phyloP scores from a whole-genome alignment of 2,888 invertebrate genomes.

The Lasioglossum calceatum region DNA sequence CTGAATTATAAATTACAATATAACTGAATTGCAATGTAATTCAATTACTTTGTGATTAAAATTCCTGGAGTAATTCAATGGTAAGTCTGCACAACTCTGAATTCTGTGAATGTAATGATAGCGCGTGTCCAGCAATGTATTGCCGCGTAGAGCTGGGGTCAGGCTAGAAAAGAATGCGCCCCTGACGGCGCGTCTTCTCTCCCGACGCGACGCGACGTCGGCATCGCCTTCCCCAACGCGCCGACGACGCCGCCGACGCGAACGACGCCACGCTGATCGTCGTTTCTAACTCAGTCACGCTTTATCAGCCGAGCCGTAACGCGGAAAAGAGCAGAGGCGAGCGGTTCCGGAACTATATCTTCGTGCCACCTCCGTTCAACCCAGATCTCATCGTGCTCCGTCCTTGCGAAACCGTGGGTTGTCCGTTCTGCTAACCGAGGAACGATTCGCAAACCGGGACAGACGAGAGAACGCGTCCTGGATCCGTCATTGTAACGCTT shows the following conservation, averaged over 20 bases:
- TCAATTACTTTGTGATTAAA: too few species aligned
- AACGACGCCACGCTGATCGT: slow-evolving; percentile 29
- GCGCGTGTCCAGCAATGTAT: neutral
- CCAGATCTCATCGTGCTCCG: slow-evolving; percentile 31
- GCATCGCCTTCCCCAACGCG: neutral
- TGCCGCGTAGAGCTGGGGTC: neutral
- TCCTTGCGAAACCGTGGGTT: slow-evolving; percentile 8
- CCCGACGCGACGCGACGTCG: slow-evolving; percentile 23
- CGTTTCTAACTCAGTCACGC: slow-evolving; percentile 59
- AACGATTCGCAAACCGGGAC: neutral
- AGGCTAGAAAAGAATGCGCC: neutral
- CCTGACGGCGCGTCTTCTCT: neutral
- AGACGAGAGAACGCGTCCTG: neutral
- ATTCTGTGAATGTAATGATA: neutral
- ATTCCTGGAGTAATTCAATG: too few species aligned
- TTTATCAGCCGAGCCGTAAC: slow-evolving; percentile 64
- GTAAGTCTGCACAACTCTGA: too few species aligned
- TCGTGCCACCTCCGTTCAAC: slow-evolving; percentile 41
- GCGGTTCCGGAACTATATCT: slow-evolving; percentile 6
- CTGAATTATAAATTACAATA: too few species aligned
- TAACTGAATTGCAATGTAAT: too few species aligned
- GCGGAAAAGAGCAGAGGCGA: slow-evolving; percentile 34
- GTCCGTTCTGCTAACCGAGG: neutral
- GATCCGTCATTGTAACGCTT: neutral
- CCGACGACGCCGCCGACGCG: slow-evolving; percentile 23